Base-by-base conservation (phyloP, 2,888 invertebrate genomes). In the Xiphydria camelus region DNA sequence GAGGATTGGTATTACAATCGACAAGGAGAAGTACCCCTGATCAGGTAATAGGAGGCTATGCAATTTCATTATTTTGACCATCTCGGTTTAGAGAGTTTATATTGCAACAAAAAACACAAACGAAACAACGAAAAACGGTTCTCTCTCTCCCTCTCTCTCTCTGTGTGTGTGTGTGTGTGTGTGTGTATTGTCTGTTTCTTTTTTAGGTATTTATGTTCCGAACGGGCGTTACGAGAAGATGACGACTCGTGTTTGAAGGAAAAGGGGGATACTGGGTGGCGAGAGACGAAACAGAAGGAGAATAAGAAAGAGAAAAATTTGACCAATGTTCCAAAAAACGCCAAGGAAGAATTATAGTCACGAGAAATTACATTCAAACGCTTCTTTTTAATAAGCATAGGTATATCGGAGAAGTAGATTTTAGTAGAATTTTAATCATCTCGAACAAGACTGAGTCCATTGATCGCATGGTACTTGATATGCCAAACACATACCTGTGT, bases 1-100 rank as follows among this genome's bases (percentile, higher is more conserved):
- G 91, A 93, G 73, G 83, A 91, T 14, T 97, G 96, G 96, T 97
- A 95, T 68, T 91, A 88, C 76, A 83, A 91, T 43, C 81, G 86
- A 61, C 91, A 94, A 75, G 87, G 86, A 6, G 76, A 83, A 26
- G 77, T 83, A 40, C 79, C 87, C 15, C 77, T 96, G 12, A 83
- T 81, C 53, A 61, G 59, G 74, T 73, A 66, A 38, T 40, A 26
- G 3, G 32, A 31, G n/a, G n/a, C n/a, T n/a, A n/a, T n/a, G n/a
- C n/a, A n/a, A n/a, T n/a, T n/a, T n/a, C n/a, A 5, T 29, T 29
- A 29, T 29, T 4, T 14, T 29, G 15, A 29, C 5, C 1, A 29
- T 7, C 14, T 4, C 5, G 2, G 15, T 29, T 29, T 29, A n/a
- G n/a, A n/a, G n/a, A n/a, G n/a, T n/a, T n/a, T n/a, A n/a, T n/a